phyloP scores from a whole-genome alignment of 2,888 invertebrate genomes.

The Steinernema hermaphroditum region DNA sequence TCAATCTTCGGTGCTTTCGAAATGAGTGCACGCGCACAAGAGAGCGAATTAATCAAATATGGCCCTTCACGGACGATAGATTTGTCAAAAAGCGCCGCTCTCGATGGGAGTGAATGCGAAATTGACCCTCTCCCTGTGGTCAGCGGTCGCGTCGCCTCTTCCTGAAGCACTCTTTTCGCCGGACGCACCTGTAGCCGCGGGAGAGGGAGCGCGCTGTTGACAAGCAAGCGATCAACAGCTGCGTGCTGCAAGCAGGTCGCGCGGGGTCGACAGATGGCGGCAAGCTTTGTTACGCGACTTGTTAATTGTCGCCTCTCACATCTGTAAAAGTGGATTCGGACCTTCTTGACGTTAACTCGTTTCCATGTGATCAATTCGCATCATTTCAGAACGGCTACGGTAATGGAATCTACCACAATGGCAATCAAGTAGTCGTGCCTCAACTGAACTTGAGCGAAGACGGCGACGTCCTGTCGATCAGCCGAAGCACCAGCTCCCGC shows the following conservation, averaged over 20 bases:
- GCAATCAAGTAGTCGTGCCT: conserved; percentile 25
- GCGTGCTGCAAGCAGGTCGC: neutral
- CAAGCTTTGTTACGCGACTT: neutral
- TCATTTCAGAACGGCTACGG: conserved; percentile 21
- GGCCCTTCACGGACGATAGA: neutral
- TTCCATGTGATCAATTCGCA: neutral
- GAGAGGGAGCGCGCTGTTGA: neutral
- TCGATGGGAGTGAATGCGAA: neutral
- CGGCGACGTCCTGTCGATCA: conserved; percentile 48
- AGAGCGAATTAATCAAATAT: conserved; percentile 9
- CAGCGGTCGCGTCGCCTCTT: neutral
- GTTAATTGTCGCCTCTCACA: conserved; percentile 11
- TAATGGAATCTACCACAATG: conserved; percentile 19
- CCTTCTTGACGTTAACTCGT: neutral
- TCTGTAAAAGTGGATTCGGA: conserved; percentile 7
- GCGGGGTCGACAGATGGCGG: conserved; percentile 20
- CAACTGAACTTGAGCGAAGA: conserved; percentile 49
- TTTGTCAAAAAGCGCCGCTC: neutral
- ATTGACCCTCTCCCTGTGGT: neutral
- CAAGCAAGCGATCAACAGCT: conserved; percentile 3
- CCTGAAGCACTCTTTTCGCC: neutral
- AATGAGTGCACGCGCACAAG: conserved; percentile 9
- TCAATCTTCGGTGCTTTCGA: conserved; percentile 11
- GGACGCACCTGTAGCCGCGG: neutral
- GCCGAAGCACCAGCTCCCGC: conserved; percentile 21